phyloP scores from a whole-genome alignment of 2,113 vertebrate genomes.

The Lathamus discolor region DNA sequence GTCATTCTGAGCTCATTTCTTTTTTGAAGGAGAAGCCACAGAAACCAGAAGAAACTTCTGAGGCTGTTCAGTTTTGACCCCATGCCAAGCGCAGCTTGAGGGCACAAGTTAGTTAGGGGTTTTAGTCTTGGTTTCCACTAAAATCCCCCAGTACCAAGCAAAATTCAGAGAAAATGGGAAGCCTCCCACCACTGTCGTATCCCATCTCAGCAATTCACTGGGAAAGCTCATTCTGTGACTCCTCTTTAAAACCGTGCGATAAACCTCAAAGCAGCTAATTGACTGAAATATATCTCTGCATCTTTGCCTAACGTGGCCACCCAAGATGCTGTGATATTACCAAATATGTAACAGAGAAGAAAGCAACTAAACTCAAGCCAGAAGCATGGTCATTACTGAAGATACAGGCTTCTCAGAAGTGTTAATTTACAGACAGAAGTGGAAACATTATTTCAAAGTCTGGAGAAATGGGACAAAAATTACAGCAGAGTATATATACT shows the following conservation, averaged over 20 bases:
- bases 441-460: neutral
- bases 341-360: neutral
- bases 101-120: neutral
- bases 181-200: neutral
- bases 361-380: neutral
- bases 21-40: neutral
- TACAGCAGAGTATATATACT: too few species aligned
- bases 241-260: fast-evolving
- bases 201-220: neutral
- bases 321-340: neutral
- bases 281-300: neutral
- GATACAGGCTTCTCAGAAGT: neutral
- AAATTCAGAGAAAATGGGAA: neutral
- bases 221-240: neutral
- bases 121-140: neutral
- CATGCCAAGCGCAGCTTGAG: neutral
- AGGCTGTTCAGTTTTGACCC: neutral
- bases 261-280: neutral
- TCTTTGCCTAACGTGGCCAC: neutral
- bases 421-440: neutral
- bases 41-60: neutral
- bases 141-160: neutral
- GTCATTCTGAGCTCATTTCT: neutral
- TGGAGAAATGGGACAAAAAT: neutral
- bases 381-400: neutral